Conservation (phyloP, 2,888 invertebrate species). For the Magallana nippona region DNA sequence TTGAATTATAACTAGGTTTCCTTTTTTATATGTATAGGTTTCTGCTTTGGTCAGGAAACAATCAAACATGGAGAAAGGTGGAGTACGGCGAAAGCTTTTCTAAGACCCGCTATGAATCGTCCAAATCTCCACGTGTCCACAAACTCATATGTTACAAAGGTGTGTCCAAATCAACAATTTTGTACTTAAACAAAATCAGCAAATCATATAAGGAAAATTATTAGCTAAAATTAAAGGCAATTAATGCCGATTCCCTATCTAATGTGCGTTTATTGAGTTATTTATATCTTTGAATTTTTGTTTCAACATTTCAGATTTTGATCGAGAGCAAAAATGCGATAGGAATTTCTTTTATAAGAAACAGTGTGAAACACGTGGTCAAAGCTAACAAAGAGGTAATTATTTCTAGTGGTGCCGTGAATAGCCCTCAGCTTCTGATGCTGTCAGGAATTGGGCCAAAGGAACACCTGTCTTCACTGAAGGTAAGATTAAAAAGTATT, state of each 20-base stretch:
- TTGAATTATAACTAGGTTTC: no score
- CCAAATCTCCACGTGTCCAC: constrained; percentile 68
- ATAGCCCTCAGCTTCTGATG: constrained; percentile 76
- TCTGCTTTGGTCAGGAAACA: constrained; percentile 44
- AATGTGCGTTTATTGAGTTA: no score
- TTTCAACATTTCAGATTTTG: constrained; percentile 31
- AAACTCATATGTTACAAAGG: constrained; percentile 62
- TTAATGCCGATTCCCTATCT: no score
- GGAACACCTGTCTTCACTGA: constrained; percentile 62
- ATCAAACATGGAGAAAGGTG: constrained; percentile 68
- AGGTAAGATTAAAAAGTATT: no score
- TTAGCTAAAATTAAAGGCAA: no score
- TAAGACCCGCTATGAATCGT: constrained; percentile 67
- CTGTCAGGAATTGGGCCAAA: constrained; percentile 77
- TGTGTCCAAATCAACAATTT: no score
- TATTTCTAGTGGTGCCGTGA: constrained; percentile 76
- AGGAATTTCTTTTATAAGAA: constrained; percentile 64
- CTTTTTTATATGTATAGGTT: neutral
- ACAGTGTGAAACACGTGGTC: constrained; percentile 56
- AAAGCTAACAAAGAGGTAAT: constrained; percentile 68
- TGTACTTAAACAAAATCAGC: no score
- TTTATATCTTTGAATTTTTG: no score
- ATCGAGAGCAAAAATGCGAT: constrained; percentile 62
- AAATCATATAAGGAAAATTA: no score
- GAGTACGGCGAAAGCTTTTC: constrained; percentile 73